Conservation (phyloP, 2,113 vertebrate species). For the Camelus dromedarius region DNA sequence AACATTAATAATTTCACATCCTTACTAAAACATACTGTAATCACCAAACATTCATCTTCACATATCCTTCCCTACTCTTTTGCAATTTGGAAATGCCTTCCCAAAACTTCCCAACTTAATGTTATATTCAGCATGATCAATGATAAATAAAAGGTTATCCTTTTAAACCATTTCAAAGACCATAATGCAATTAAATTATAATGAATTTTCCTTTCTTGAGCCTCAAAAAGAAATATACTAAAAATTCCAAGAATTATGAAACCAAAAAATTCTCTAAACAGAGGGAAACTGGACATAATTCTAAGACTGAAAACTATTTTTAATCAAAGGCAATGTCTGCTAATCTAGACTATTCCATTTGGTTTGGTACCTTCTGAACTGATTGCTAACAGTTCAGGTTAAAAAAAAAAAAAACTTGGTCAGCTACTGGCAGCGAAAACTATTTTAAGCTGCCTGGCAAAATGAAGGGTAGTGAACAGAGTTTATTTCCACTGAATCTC, state of each 20-base stretch:
- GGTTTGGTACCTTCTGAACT: neutral
- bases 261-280: slow-evolving; percentile 23
- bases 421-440: slow-evolving; percentile 31
- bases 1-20: neutral
- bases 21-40: slow-evolving; percentile 3
- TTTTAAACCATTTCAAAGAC: slow-evolving; percentile 62
- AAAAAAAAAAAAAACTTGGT: slow-evolving; percentile 45
- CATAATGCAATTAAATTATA: neutral
- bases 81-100: neutral
- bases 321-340: slow-evolving; percentile 37
- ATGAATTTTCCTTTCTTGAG: slow-evolving; percentile 27
- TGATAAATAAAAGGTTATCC: neutral
- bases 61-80: neutral
- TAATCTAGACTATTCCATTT: slow-evolving; percentile 34
- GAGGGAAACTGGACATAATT: neutral
- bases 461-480: slow-evolving; percentile 38
- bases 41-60: neutral
- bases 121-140: slow-evolving; percentile 19
- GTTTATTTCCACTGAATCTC: slow-evolving; percentile 69
- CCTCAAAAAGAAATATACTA: neutral
- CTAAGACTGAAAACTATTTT: slow-evolving; percentile 24
- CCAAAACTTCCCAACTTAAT: slow-evolving; percentile 7
- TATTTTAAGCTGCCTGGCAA: slow-evolving; percentile 62
- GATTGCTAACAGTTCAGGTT: slow-evolving; percentile 34
- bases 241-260: slow-evolving; percentile 50